phyloP scores from a whole-genome alignment of 2,113 vertebrate species.

The Gila orcuttii region DNA sequence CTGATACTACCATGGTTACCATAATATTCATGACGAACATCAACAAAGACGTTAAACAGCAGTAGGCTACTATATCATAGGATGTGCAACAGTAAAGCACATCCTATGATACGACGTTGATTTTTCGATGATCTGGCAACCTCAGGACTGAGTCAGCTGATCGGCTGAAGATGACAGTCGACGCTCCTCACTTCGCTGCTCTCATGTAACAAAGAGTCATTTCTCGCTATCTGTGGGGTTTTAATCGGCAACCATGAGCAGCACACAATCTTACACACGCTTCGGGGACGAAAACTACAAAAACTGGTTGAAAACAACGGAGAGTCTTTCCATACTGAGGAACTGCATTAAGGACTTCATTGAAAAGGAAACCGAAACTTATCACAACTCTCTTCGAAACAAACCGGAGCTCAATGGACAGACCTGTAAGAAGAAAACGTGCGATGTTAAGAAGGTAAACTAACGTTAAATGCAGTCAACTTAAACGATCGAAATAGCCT shows the following conservation, averaged over 20 bases:
- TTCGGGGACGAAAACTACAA: conserved; percentile 60
- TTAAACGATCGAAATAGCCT: neutral
- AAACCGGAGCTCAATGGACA: neutral
- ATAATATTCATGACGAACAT: neutral
- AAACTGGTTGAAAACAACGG: conserved; percentile 63
- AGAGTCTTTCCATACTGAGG: conserved; percentile 58
- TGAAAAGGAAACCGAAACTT: conserved; percentile 65
- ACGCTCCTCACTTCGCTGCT: neutral
- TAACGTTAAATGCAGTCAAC: neutral
- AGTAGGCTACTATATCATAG: too few species aligned
- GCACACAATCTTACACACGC: conserved; percentile 50
- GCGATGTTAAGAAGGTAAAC: conserved; percentile 27
- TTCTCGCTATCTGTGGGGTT: neutral
- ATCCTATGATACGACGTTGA: too few species aligned
- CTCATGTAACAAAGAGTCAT: neutral
- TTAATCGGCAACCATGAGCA: neutral
- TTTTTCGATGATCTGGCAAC: neutral
- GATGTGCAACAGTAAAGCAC: too few species aligned
- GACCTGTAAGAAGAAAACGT: neutral
- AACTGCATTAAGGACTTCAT: conserved; percentile 46
- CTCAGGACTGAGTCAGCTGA: neutral
- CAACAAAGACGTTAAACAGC: neutral
- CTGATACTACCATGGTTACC: neutral
- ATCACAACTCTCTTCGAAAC: conserved; percentile 44
- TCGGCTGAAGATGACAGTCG: neutral